These are phyloP conservation scores for Siphlonurus alternatus DNA, from an alignment of 2,888 invertebrate genomes.

Conservation along the genomic window DNA sequence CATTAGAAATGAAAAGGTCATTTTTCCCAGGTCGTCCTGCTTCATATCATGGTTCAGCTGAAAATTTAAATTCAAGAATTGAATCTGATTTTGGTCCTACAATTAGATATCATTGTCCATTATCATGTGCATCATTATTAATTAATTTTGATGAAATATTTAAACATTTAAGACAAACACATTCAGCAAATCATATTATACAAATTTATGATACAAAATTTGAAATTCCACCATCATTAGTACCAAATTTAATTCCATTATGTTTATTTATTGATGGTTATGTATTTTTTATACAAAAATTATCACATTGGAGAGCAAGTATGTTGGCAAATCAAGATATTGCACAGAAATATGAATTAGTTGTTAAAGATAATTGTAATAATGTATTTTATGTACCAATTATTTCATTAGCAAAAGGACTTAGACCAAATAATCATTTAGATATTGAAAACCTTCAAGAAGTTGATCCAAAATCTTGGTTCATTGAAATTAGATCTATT, in stretches of 20 bases:
- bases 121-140: background rate
- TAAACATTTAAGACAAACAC: background rate
- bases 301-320: background rate
- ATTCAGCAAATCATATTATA: background rate
- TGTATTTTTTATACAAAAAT: background rate
- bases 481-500: background rate
- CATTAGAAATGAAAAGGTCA: background rate
- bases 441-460: background rate
- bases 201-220: background rate
- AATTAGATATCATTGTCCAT: background rate
- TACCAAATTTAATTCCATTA: background rate
- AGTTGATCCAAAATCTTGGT: background rate
- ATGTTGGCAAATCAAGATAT: background rate
- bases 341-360: background rate
- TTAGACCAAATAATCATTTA: background rate
- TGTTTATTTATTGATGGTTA: background rate
- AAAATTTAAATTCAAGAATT: background rate
- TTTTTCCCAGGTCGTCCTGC: background rate
- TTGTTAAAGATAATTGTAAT: background rate
- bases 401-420: background rate
- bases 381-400: background rate
- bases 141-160: background rate
- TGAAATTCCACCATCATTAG: background rate
- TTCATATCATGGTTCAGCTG: background rate
- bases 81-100: background rate